Evolutionary conservation across 2,113 vertebrate species (phyloP).

Genomic region (Caranx melampygus): DNA sequence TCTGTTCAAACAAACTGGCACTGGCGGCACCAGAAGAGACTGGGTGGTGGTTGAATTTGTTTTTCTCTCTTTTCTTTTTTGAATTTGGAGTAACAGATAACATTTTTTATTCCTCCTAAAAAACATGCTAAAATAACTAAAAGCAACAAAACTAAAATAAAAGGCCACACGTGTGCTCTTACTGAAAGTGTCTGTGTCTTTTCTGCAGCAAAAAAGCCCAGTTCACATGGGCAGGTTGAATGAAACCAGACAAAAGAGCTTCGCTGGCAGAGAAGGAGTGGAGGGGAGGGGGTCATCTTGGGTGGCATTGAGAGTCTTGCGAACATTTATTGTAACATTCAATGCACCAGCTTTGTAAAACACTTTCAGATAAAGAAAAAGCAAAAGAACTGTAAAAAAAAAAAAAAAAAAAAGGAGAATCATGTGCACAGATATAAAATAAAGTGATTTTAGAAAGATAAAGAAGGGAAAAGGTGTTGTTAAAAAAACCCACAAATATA

Average conservation of each 20-base stretch:
- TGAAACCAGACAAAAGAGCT: slow-evolving; percentile 41
- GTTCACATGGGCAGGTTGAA: slow-evolving; percentile 34
- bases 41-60: too few species aligned
- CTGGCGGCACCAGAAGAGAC: background rate
- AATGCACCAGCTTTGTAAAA: slow-evolving; percentile 20
- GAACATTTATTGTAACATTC: slow-evolving; percentile 33
- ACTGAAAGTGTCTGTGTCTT: background rate
- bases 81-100: background rate
- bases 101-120: too few species aligned
- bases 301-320: slow-evolving; percentile 55
- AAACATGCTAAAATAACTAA: too few species aligned
- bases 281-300: slow-evolving; percentile 15
- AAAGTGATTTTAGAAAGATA: background rate
- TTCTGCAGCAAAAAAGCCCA: background rate
- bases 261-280: slow-evolving; percentile 6
- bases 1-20: background rate
- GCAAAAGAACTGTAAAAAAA: background rate
- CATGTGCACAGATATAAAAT: background rate
- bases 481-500: background rate
- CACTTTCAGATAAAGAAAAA: slow-evolving; percentile 19
- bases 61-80: too few species aligned
- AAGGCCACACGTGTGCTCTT: too few species aligned
- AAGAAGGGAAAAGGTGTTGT: too few species aligned
- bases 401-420: background rate
- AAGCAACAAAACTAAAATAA: too few species aligned